phyloP scores from a whole-genome alignment of 2,888 invertebrate species.

The Coelinius sp. region DNA sequence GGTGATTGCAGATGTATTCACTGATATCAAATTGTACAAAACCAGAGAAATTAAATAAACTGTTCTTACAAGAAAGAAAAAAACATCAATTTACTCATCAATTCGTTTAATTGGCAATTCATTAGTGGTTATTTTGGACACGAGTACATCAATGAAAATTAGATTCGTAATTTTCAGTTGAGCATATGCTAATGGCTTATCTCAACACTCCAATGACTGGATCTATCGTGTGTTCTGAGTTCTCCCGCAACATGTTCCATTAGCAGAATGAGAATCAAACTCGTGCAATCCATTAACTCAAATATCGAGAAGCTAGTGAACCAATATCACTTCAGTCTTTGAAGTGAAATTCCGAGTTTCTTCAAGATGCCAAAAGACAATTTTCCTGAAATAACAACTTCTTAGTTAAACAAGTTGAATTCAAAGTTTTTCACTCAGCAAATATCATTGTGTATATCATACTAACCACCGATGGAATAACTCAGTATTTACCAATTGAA shows the following conservation, averaged over 20 bases:
- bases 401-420: background rate
- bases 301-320: background rate
- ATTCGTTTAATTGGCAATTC: no score
- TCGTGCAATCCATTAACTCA: slow-evolving; percentile 1
- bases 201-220: background rate
- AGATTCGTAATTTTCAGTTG: background rate
- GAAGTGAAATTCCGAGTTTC: background rate
- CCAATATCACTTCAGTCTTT: background rate
- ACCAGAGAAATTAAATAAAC: no score
- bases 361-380: background rate
- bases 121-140: no score
- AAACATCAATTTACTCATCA: no score
- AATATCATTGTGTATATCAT: background rate
- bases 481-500: background rate
- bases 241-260: background rate
- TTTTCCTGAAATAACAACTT: background rate
- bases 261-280: background rate
- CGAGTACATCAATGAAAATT: no score
- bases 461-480: background rate
- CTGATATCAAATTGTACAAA: no score
- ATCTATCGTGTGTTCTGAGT: background rate
- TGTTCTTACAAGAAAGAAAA: no score
- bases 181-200: background rate
- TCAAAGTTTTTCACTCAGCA: background rate
- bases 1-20: no score